Evolutionary conservation across 2,888 invertebrate species (phyloP), one percentile per base, ranked within the genome.

Genomic region (Tachina lurida): DNA sequence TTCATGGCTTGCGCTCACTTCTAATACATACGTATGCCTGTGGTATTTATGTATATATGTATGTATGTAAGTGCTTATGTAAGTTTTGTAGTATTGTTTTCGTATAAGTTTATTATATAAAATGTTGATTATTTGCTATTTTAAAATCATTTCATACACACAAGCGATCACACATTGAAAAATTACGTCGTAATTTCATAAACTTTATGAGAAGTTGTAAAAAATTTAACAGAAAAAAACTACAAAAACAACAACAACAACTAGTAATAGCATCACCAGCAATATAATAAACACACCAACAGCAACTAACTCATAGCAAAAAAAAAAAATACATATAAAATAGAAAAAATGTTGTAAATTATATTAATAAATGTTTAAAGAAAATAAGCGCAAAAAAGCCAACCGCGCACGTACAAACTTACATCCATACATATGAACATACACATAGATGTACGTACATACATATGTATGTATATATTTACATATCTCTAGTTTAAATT

Each of bases 121-220:
- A 31, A 81, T 60, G 78, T 82, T 85, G 75, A 83, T 78, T 79
- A 83, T 56, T 68, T 86, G 56, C 74, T 74, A 63, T 78, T 85
- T 75, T 47, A 80, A 84, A 85, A 56, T 41, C 13, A 49, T 12
- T 22, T 62, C 49, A 67, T 73, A 71, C 45, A 84, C 47, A 63
- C 47, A 49, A 47, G 19, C 74, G 22, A 62, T 70, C 43, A 41
- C 41, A 67, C 62, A 71, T 76, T 77, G 49, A 68, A 86, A 84
- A 86, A 83, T 76, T 87, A 87, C 84, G 84, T 83, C 87, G 87
- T 84, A 87, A 84, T 87, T 87, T 87, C 87, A 87, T 82, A 87
- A 87, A 82, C 60, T 87, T 87, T 87, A 87, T 84, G 87, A 82
- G 87, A 84, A 86, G 86, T 86, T 86, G 86, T 86, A 83, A 83